These are phyloP conservation scores for Gymnocypris eckloni DNA, from an alignment of 2,797 vertebrate species.

Conservation along the genomic window DNA sequence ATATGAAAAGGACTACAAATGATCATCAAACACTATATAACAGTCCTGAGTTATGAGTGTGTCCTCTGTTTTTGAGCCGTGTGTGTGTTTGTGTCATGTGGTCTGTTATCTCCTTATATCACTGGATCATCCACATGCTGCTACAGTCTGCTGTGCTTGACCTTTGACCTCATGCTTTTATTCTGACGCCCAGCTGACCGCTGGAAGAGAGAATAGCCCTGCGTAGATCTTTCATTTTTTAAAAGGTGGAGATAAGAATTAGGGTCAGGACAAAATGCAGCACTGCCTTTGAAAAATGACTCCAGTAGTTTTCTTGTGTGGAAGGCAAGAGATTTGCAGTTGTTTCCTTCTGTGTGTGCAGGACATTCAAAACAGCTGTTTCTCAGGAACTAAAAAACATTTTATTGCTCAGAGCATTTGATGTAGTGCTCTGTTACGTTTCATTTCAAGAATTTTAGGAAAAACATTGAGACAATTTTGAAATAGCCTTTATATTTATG, in stretches of 20 bases:
- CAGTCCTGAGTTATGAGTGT: neutral
- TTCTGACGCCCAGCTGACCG: constrained; percentile 19
- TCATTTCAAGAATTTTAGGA: neutral
- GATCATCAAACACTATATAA: neutral
- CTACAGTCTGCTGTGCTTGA: constrained; percentile 47
- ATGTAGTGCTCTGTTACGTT: neutral
- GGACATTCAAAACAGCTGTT: neutral
- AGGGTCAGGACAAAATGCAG: constrained; percentile 29
- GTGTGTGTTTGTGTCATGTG: constrained; percentile 16
- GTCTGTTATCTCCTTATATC: constrained; percentile 49
- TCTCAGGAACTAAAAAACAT: neutral
- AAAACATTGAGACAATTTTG: neutral
- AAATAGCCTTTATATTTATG: neutral
- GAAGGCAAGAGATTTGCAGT: neutral
- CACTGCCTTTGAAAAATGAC: constrained; percentile 26
- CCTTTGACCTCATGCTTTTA: constrained; percentile 39
- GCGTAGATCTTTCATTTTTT: constrained; percentile 36
- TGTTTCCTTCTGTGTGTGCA: neutral
- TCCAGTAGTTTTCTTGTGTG: neutral
- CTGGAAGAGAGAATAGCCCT: constrained; percentile 40
- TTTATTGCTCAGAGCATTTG: neutral
- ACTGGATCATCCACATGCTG: neutral
- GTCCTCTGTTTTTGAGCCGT: neutral
- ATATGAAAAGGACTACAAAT: neutral
- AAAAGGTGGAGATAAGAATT: constrained; percentile 40